A percentile compares a stretch with the other conserved stretches of the same genome.
phyloP scores from a whole-genome alignment of 2,888 invertebrate species.

The Epinotia nisella region DNA sequence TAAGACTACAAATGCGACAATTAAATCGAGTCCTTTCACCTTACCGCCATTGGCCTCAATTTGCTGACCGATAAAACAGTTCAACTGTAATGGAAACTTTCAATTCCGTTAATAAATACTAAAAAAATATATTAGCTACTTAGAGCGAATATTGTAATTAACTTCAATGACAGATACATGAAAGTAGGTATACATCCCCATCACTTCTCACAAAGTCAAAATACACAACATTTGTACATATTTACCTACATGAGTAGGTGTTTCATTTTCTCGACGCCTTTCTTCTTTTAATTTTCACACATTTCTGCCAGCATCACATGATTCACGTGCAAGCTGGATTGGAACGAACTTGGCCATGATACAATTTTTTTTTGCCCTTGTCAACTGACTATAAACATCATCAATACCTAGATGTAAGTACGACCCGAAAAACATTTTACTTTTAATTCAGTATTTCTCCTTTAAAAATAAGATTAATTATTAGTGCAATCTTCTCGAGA shows the following conservation, averaged over 20 bases:
- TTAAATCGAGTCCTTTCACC: constrained; percentile 47
- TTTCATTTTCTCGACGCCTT: background rate
- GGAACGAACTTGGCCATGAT: background rate
- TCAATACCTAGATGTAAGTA: background rate
- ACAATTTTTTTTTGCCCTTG: background rate
- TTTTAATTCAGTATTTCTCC: background rate
- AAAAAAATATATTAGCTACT: background rate
- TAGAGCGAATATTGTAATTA: background rate
- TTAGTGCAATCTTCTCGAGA: background rate
- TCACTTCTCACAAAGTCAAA: too few species aligned
- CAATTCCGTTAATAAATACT: constrained; percentile 21
- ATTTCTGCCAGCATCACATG: background rate
- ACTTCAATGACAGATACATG: background rate
- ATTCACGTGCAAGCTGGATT: background rate
- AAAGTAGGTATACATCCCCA: too few species aligned
- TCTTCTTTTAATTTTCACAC: background rate
- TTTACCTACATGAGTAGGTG: too few species aligned
- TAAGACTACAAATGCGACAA: constrained; percentile 15
- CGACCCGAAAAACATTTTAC: background rate
- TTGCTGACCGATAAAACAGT: constrained; percentile 39
- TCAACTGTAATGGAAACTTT: constrained; percentile 31
- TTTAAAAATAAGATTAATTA: background rate
- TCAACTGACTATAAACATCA: background rate
- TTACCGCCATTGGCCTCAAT: constrained; percentile 52
- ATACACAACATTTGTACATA: too few species aligned